Evolutionary conservation across 2,113 vertebrate species (phyloP).

Genomic region (Pyrgilauda ruficollis): DNA sequence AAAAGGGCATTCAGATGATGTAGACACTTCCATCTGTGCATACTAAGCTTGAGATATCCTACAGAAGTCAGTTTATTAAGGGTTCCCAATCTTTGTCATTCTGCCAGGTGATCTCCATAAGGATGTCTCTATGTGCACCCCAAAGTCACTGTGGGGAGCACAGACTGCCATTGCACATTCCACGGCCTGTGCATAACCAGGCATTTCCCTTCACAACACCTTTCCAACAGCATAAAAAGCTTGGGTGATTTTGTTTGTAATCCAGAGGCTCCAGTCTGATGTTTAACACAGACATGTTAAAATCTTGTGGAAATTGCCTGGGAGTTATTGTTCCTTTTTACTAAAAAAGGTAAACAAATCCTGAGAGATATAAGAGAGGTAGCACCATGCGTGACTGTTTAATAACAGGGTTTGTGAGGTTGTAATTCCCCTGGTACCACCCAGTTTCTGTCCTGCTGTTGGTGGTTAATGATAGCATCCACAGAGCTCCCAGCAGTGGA

Average conservation of each 20-base stretch:
- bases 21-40: not conserved
- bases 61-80: not conserved
- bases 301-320: not conserved
- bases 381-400: not conserved
- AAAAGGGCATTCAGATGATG: not conserved
- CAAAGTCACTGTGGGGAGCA: not conserved
- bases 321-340: not conserved
- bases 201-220: not conserved
- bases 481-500: not conserved
- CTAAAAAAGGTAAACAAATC: not conserved
- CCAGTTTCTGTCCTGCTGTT: not conserved
- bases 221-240: not conserved
- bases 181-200: not conserved
- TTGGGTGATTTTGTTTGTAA: not conserved
- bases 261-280: not conserved
- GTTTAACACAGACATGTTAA: not conserved
- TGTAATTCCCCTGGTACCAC: not conserved
- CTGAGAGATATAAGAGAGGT: not conserved
- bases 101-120: not conserved
- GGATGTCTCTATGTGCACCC: not conserved
- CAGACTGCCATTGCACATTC: not conserved
- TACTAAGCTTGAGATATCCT: not conserved
- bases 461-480: conserved; percentile 38
- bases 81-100: not conserved
- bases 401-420: not conserved